A percentile compares a stretch with the other conserved stretches of the same genome.
Evolutionary conservation across 2,113 vertebrate species (phyloP).

Genomic region (Gymnorhina tibicen): DNA sequence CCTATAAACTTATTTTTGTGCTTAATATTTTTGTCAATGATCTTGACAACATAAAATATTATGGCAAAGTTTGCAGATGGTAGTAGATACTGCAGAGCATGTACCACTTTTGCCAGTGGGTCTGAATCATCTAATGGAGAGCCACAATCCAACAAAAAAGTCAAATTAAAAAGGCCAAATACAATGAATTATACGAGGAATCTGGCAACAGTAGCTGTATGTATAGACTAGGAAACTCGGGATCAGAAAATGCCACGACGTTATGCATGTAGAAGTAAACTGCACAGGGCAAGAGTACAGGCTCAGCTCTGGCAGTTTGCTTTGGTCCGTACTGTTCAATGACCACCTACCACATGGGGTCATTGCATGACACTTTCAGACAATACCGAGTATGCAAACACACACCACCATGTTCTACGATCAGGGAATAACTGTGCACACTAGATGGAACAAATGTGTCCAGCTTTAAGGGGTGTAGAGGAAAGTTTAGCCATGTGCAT

Average conservation of each 20-base stretch:
- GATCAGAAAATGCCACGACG: background rate
- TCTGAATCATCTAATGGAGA: background rate
- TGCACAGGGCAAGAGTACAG: background rate
- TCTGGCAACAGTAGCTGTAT: background rate
- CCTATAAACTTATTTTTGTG: background rate
- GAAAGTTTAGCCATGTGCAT: background rate
- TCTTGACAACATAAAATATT: background rate
- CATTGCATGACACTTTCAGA: background rate
- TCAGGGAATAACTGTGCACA: background rate
- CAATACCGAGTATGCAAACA: background rate
- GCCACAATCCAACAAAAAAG: background rate
- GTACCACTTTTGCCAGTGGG: background rate
- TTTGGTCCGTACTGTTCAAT: background rate
- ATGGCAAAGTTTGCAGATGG: background rate
- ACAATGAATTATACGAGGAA: background rate
- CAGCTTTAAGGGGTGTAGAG: fast-evolving
- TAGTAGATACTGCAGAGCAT: background rate
- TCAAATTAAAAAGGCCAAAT: background rate
- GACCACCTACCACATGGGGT: background rate
- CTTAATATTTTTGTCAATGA: background rate
- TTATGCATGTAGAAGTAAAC: fast-evolving
- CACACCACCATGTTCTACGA: background rate
- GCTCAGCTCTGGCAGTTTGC: background rate
- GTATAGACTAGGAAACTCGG: background rate
- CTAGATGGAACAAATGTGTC: background rate